Evolutionary conservation across 2,888 invertebrate species (phyloP).

Genomic region (Pedicia rivosa): DNA sequence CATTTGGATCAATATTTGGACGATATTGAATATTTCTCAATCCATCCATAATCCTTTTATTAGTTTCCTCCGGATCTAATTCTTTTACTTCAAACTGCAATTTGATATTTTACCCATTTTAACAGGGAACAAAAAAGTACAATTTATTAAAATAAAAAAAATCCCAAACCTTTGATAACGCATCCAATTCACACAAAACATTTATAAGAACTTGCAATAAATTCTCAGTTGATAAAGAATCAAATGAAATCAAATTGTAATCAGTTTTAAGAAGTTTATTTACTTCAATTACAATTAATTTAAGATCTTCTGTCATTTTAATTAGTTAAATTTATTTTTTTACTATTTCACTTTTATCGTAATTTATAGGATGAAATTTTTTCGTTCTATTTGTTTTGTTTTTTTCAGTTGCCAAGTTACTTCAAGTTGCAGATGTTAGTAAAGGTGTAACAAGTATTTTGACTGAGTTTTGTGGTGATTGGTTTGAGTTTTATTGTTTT

Average conservation of each 20-base stretch:
- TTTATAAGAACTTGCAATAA: slow-evolving; percentile 63
- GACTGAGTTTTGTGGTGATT: too few relatives aligned
- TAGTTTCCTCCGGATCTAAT: slow-evolving; percentile 60
- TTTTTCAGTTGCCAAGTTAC: neutral
- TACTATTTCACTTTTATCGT: neutral
- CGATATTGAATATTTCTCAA: slow-evolving; percentile 66
- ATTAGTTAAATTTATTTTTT: neutral
- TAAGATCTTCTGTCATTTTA: slow-evolving; percentile 49
- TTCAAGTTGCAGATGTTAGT: too few relatives aligned
- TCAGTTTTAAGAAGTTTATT: slow-evolving; percentile 54
- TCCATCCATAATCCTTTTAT: slow-evolving; percentile 51
- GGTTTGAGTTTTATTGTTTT: too few relatives aligned
- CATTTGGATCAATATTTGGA: slow-evolving; percentile 36
- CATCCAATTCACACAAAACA: slow-evolving; percentile 54
- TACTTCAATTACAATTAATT: slow-evolving; percentile 53
- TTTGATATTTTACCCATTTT: too few relatives aligned
- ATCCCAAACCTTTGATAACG: slow-evolving; percentile 38
- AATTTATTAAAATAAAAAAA: slow-evolving; percentile 4
- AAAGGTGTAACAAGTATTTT: too few relatives aligned
- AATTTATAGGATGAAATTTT: neutral
- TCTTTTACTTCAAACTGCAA: slow-evolving; percentile 55
- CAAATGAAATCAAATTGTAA: slow-evolving; percentile 73
- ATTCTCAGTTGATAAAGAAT: slow-evolving; percentile 57
- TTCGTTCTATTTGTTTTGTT: neutral
- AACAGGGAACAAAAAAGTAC: slow-evolving; percentile 16